Evolutionary conservation across 2,797 vertebrate genomes (phyloP), one percentile per base, ranked within the genome.

Genomic region (Catostomus latipinnis): DNA sequence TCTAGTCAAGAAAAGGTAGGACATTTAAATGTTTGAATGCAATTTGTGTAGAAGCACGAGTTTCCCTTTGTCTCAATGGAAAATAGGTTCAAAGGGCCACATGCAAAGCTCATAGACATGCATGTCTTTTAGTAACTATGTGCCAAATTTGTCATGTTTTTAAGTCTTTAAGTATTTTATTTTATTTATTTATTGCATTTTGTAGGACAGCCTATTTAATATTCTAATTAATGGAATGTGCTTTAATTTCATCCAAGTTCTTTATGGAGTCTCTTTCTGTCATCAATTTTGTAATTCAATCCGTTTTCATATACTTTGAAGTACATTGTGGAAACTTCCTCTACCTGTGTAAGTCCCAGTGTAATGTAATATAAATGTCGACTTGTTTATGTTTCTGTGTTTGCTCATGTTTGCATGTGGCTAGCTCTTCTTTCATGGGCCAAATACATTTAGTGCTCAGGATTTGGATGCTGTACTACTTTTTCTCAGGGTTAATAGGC

Each of bases 1-100:
- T 43, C 46, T 11, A 6, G 16, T 58, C 12, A 9, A 48, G 16
- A 16, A 65, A 65, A 79, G 77, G 77, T 79, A 79, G 69, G 77
- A 72, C 8, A 6, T 62, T 4, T 62, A 50, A 5, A 50, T n/a
- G 13, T 61, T 61, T 45, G 10, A 45, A 53, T 45, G 6, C 1
- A 14, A 61, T 69, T 60, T 60, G 6, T 69, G 18, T 46, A 67
- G n/a, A 50, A 13, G 3, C 5, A 14, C 50, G 53, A 46, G 14
- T 74, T 34, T 8, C 34, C 45, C 52, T 52, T 56, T 45, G 18
- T 63, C 14, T 63, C 22, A 4, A 5, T 13, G 2, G 14, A 18
- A 66, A 74, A n/a, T 49, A 50, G 18, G 48, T 61, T n/a, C 14
- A 65, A 65, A 65, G 43, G 43, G 45, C 45, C 62, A 65, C 2